Evolutionary conservation across 2,888 invertebrate species (phyloP).

Genomic region (Ormia ochracea): DNA sequence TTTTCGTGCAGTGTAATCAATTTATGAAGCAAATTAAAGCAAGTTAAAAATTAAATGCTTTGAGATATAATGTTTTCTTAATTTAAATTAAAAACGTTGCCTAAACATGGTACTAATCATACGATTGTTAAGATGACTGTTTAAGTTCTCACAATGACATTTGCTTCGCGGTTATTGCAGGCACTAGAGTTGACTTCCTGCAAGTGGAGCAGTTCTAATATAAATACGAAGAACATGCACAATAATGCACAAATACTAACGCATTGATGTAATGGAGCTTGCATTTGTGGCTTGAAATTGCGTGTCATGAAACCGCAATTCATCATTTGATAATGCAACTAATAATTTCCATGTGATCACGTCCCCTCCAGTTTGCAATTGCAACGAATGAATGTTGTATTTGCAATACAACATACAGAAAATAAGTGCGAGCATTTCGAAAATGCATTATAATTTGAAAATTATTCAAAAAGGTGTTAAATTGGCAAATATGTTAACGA

Average conservation of each 20-base stretch:
- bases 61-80: too few relatives aligned
- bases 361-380: slow-evolving; percentile 35
- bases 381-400: background rate
- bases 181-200: background rate
- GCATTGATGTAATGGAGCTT: slow-evolving; percentile 14
- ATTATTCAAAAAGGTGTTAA: slow-evolving; percentile 62
- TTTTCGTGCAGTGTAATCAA: too few relatives aligned
- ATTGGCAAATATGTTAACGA: slow-evolving; percentile 60
- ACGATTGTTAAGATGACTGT: too few relatives aligned
- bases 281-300: slow-evolving; percentile 30
- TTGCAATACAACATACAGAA: slow-evolving; percentile 32
- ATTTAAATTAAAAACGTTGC: too few relatives aligned
- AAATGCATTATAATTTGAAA: slow-evolving; percentile 40
- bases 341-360: slow-evolving; percentile 63
- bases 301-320: slow-evolving; percentile 62
- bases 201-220: background rate
- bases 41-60: too few relatives aligned
- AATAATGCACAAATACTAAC: background rate
- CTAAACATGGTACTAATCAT: too few relatives aligned
- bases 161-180: too few relatives aligned
- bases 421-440: slow-evolving; percentile 34
- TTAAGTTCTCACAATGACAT: too few relatives aligned
- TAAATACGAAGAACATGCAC: background rate
- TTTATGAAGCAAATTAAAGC: too few relatives aligned
- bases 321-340: slow-evolving; percentile 62